Percentiles rank a stretch among this genome's conserved stretches.
Evolutionary conservation across 2,113 vertebrate species (phyloP).

Genomic region (Chaetodon trifascialis): DNA sequence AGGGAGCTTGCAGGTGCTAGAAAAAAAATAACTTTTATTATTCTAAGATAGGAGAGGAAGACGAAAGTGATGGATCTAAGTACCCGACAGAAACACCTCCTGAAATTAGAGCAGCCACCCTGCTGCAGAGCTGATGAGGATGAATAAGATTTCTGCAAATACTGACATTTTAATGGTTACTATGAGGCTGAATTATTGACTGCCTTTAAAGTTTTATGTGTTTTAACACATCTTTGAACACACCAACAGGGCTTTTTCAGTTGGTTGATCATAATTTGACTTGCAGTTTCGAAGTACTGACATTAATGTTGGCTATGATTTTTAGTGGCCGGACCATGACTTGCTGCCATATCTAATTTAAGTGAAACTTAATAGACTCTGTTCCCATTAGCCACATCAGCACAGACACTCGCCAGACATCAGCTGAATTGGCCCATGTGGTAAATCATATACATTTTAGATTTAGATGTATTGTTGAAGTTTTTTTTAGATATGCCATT

Average conservation of each 20-base stretch:
- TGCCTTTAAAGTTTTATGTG: background rate
- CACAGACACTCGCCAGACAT: background rate
- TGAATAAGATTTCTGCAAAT: background rate
- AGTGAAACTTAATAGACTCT: background rate
- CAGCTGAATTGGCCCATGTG: background rate
- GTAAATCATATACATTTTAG: conserved; percentile 2
- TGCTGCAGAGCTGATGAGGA: background rate
- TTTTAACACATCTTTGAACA: background rate
- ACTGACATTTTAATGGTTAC: background rate
- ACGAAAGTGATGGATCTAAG: conserved; percentile 11
- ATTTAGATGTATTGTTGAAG: background rate
- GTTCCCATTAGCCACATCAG: background rate
- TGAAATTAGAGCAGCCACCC: conserved; percentile 24
- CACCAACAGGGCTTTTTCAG: background rate
- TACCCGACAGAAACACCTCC: background rate
- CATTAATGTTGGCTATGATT: background rate
- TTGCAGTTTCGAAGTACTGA: background rate
- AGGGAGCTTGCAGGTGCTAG: conserved; percentile 66
- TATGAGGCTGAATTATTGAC: background rate
- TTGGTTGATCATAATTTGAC: background rate
- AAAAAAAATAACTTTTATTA: conserved; percentile 47
- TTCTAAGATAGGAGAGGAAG: conserved; percentile 36
- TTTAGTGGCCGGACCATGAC: background rate
- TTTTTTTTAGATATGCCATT: conserved; percentile 20
- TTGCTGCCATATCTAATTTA: conserved; percentile 7